phyloP scores from a whole-genome alignment of 2,888 invertebrate species.

The Drosophila mimica region DNA sequence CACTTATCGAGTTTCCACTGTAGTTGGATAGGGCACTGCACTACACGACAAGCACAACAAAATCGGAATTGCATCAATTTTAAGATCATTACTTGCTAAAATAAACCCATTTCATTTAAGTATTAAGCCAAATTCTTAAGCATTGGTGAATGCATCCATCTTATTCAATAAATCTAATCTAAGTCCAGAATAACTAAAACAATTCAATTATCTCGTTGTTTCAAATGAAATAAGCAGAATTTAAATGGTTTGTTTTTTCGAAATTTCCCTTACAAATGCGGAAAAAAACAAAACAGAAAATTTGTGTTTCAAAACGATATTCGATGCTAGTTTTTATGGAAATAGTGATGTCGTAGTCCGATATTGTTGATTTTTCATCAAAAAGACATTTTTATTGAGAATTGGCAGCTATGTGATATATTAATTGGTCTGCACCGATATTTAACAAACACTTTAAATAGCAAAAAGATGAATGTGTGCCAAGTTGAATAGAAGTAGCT shows the following conservation, averaged over 20 bases:
- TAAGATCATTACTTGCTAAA: background rate
- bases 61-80: background rate
- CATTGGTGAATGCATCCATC: background rate
- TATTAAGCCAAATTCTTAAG: background rate
- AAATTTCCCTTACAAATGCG: background rate
- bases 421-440: background rate
- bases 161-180: background rate
- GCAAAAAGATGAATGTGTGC: background rate
- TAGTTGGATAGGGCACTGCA: background rate
- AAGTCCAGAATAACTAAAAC: background rate
- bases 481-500: no score
- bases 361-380: background rate
- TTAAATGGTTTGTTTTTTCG: background rate
- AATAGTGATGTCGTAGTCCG: background rate
- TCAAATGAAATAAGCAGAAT: background rate
- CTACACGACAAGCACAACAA: background rate
- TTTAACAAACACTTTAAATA: background rate
- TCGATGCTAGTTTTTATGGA: background rate
- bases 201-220: background rate
- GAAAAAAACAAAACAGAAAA: background rate
- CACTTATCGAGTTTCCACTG: conserved; percentile 13
- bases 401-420: background rate
- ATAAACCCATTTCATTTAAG: background rate
- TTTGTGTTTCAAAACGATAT: background rate
- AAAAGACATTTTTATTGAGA: background rate